phyloP scores from a whole-genome alignment of 2,888 invertebrate genomes.

The Deilephila elpenor region DNA sequence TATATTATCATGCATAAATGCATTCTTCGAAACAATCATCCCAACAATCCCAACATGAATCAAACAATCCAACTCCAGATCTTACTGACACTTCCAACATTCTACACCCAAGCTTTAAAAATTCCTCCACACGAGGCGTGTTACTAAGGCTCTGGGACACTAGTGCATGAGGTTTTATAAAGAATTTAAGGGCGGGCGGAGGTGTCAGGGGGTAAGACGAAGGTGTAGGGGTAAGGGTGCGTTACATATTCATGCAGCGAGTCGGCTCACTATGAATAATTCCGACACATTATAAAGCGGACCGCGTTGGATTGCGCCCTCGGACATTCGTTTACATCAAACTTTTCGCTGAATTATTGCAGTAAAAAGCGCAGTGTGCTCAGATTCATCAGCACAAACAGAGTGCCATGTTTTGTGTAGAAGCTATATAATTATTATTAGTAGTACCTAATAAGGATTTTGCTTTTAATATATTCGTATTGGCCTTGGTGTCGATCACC shows the following conservation, averaged over 20 bases:
- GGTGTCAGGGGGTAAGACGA: not conserved
- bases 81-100: too few species aligned
- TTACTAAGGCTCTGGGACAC: not conserved
- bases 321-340: slow-evolving; percentile 27
- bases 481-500: too few species aligned
- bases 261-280: slow-evolving; percentile 57
- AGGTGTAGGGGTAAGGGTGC: slow-evolving; percentile 14
- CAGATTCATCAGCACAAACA: not conserved
- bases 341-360: slow-evolving; percentile 13
- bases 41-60: too few species aligned
- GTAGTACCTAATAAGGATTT: too few species aligned
- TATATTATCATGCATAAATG: too few species aligned
- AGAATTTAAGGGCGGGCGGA: slow-evolving; percentile 1
- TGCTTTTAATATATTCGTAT: too few species aligned
- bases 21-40: too few species aligned
- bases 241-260: slow-evolving; percentile 35
- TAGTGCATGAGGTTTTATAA: not conserved
- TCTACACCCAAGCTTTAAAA: too few species aligned
- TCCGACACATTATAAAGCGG: slow-evolving; percentile 54
- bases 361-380: slow-evolving; percentile 20
- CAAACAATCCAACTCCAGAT: too few species aligned
- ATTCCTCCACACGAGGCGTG: not conserved
- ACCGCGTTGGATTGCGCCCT: slow-evolving; percentile 1
- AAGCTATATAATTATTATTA: too few species aligned
- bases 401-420: not conserved